phyloP scores from a whole-genome alignment of 2,113 vertebrate genomes.

The Eidolon helvum region DNA sequence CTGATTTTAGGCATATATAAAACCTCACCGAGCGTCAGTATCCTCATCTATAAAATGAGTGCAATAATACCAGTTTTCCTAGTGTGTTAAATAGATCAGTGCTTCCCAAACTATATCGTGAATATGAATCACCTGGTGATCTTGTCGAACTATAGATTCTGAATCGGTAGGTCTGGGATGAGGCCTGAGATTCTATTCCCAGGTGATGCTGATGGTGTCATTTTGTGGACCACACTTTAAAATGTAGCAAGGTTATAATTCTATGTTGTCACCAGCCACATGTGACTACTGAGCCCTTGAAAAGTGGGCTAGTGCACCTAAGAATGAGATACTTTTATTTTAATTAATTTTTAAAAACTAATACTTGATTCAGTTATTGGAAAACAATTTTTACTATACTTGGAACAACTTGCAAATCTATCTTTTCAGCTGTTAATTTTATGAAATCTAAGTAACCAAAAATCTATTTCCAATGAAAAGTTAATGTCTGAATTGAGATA shows the following conservation, averaged over 20 bases:
- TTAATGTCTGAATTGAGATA: not conserved
- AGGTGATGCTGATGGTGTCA: not conserved
- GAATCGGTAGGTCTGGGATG: not conserved
- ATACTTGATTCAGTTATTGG: not conserved
- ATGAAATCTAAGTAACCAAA: not conserved
- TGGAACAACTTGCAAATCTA: not conserved
- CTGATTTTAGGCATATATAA: not conserved
- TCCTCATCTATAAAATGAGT: not conserved
- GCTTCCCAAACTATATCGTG: not conserved
- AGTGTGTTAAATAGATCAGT: not conserved
- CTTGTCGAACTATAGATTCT: not conserved
- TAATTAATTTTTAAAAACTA: not conserved
- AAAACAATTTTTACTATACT: not conserved
- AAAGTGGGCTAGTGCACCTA: not conserved
- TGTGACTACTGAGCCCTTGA: not conserved
- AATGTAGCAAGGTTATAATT: not conserved
- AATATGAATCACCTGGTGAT: not conserved
- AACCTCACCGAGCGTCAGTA: not conserved
- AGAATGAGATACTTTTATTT: not conserved
- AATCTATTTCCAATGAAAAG: not conserved
- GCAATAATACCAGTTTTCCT: not conserved
- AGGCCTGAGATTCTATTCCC: not conserved
- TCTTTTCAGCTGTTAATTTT: slow-evolving; percentile 17
- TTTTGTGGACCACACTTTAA: not conserved
- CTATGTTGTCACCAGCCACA: not conserved